Percentiles rank a stretch among this genome's conserved stretches.
Evolutionary conservation across 2,797 vertebrate species (phyloP).

Genomic region (Anableps anableps): DNA sequence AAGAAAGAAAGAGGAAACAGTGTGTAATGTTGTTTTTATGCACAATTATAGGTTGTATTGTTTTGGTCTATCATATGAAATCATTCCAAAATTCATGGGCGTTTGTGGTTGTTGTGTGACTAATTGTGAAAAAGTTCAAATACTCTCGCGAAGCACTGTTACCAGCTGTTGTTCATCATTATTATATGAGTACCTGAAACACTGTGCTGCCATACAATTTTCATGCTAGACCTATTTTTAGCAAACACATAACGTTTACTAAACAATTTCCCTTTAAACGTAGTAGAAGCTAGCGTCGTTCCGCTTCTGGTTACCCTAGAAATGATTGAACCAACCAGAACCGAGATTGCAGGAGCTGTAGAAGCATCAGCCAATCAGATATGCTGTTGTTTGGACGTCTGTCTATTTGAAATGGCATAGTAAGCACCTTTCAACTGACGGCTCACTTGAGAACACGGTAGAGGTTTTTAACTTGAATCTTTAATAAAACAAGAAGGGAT

Average conservation of each 20-base stretch:
- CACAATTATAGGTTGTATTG: not conserved
- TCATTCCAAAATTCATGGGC: not conserved
- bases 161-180: not conserved
- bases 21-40: not conserved
- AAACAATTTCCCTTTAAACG: not conserved
- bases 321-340: constrained; percentile 70
- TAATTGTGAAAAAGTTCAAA: not conserved
- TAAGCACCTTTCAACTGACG: constrained; percentile 62
- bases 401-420: constrained; percentile 74
- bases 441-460: not conserved
- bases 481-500: constrained; percentile 32
- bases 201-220: not conserved
- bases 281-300: constrained; percentile 26
- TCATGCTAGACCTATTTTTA: not conserved
- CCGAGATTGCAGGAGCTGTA: not conserved
- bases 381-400: constrained; percentile 54
- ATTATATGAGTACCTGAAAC: not conserved
- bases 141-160: not conserved
- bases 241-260: not conserved
- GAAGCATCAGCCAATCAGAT: constrained; percentile 63
- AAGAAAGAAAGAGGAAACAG: not conserved
- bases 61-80: not conserved
- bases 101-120: not conserved
- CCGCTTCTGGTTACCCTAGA: constrained; percentile 66
- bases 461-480: not conserved